phyloP scores from a whole-genome alignment of 2,113 vertebrate genomes.

The Arvicanthis niloticus region DNA sequence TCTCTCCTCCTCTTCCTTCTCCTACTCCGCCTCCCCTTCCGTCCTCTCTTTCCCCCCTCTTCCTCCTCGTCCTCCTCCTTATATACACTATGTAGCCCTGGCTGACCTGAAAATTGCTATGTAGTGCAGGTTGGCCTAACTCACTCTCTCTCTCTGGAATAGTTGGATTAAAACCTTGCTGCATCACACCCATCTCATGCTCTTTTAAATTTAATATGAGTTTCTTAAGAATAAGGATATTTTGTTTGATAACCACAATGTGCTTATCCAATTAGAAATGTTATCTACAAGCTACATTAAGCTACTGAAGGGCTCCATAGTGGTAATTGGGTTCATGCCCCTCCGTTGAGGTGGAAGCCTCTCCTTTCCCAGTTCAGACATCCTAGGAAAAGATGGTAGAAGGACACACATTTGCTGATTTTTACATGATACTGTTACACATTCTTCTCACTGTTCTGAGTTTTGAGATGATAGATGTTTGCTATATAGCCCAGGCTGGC shows the following conservation, averaged over 20 bases:
- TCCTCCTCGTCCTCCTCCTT: neutral
- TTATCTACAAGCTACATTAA: neutral
- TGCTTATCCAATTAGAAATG: slow-evolving; percentile 28
- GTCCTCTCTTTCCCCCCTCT: neutral
- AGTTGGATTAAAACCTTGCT: neutral
- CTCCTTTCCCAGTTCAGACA: neutral
- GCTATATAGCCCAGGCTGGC: neutral
- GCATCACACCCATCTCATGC: neutral
- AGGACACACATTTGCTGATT: neutral
- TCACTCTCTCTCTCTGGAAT: neutral
- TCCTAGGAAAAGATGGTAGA: neutral
- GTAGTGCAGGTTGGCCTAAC: neutral
- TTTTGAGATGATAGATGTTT: neutral
- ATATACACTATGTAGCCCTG: neutral
- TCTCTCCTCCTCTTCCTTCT: neutral
- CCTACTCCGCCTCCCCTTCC: no score
- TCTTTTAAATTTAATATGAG: neutral
- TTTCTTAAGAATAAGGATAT: neutral
- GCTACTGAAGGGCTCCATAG: neutral
- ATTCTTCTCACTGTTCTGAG: neutral
- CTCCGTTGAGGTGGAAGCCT: neutral
- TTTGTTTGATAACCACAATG: neutral
- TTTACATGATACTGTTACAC: neutral
- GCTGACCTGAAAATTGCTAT: neutral
- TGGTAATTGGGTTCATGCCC: neutral